Base-by-base conservation (phyloP, 1,140 invertebrate genomes). In the Drosophila bifasciata region DNA sequence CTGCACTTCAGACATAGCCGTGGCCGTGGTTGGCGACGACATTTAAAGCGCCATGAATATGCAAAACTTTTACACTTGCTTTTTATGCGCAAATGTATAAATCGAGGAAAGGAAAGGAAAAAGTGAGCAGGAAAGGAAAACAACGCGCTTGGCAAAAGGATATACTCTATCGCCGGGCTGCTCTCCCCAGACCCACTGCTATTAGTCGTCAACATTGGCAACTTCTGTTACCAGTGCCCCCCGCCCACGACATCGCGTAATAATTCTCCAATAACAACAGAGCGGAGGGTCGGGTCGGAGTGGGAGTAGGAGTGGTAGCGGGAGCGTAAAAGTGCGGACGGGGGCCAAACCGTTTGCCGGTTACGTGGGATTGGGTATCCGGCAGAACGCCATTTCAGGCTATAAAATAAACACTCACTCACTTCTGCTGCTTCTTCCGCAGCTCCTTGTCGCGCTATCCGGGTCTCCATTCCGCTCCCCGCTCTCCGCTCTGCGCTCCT, bases 1-100 rank as follows among this genome's bases (percentile, higher is more conserved):
- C 36, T 80, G 73, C 80, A 84, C 80, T 84, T 84, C 76, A 84
- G 81, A 84, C 80, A 52, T 60, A 45, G 78, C 28, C 61, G 41
- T 45, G 43, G 52, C 59, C 76, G 73, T 68, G 62, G 73, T 41
- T 66, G 79, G 77, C 77, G 81, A 81, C 81, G 78, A 86, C 78
- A 86, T 86, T 86, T 88, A 86, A 86, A 86, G 81, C 81, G 83
- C 78, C 81, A 86, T 86, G 81, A 86, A 86, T 86, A 86, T 86
- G 81, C 81, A 86, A 86, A 86, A 86, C 78, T 86, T 86, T 88
- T 86, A 74, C 78, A 86, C 83, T 86, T 76, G 52, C 55, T 81
- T 77, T 86, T 75, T 88, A 68, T 75, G 44, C 51, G 56, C 53
- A 59, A 46, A 74, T 58, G 71, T 81, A 86, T 77, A 76, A 83